A percentile compares a stretch with the other conserved stretches of the same genome.
These are phyloP conservation scores for Phoebastria nigripes DNA, from an alignment of 2,797 vertebrate species.

Conservation along the genomic window DNA sequence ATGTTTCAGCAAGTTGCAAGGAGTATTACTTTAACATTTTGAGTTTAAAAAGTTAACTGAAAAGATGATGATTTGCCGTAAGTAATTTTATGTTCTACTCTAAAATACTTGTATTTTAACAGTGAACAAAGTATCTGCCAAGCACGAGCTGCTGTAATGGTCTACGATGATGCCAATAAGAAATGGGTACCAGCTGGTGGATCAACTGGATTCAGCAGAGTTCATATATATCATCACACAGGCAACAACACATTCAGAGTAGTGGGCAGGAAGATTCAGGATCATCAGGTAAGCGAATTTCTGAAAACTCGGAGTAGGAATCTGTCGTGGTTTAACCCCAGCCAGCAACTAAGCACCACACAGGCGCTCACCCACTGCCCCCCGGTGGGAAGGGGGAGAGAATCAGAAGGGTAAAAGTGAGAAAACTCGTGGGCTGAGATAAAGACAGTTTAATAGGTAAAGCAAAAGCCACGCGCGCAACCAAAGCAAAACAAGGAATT, in stretches of 20 bases:
- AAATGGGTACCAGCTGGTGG: constrained; percentile 98
- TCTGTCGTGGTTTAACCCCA: too few species aligned
- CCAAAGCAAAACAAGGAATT: too few species aligned
- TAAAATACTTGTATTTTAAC: constrained; percentile 51
- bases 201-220: constrained; percentile 95
- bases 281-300: constrained; percentile 88
- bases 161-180: constrained; percentile 98
- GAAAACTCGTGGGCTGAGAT: too few species aligned
- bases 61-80: not conserved
- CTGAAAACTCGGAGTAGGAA: not conserved
- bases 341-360: too few species aligned
- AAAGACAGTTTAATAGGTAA: too few species aligned
- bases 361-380: too few species aligned
- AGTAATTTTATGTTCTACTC: not conserved
- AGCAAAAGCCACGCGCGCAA: too few species aligned
- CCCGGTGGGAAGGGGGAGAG: too few species aligned
- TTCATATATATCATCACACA: constrained; percentile 98
- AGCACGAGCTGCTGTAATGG: constrained; percentile 97
- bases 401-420: too few species aligned
- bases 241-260: constrained; percentile 98
- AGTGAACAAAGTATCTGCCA: constrained; percentile 99
- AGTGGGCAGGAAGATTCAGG: constrained; percentile 97
- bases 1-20: not conserved
- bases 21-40: not conserved
- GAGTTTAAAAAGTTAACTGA: not conserved